A percentile compares a stretch with the other conserved stretches of the same genome.
phyloP scores from a whole-genome alignment of 2,888 invertebrate species.

The Teinopalpus imperialis region DNA sequence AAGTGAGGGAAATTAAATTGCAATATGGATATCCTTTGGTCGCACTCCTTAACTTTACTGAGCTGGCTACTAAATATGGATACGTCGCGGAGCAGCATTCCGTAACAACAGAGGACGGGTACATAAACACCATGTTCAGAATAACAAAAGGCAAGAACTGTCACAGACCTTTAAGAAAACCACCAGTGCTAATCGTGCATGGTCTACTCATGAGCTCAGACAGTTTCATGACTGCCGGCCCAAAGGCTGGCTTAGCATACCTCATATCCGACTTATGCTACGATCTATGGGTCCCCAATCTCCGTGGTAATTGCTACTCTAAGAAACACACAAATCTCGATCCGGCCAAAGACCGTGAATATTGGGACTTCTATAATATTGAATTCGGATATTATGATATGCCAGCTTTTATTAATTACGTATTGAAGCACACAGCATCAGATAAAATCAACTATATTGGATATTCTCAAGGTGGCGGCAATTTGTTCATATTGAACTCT shows the following conservation, averaged over 20 bases:
- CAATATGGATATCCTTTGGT: background rate
- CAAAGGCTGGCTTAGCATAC: conserved; percentile 42
- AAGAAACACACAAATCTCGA: conserved; percentile 69
- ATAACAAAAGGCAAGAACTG: conserved; percentile 25
- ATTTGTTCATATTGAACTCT: conserved; percentile 83
- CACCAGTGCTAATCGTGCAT: conserved; percentile 59
- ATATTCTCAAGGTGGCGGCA: conserved; percentile 53
- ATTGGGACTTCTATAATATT: conserved; percentile 82
- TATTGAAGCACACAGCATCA: conserved; percentile 45
- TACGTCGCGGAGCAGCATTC: conserved; percentile 51
- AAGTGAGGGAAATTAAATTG: background rate
- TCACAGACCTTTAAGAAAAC: conserved; percentile 31
- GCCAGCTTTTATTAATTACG: conserved; percentile 80
- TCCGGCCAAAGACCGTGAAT: conserved; percentile 54
- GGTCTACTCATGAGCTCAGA: conserved; percentile 59
- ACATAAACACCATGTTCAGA: conserved; percentile 49
- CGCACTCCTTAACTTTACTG: conserved; percentile 45
- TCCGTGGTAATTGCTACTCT: conserved; percentile 70
- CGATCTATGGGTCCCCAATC: conserved; percentile 52
- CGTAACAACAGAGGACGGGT: conserved; percentile 58
- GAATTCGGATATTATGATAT: conserved; percentile 89
- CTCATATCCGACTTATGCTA: conserved; percentile 42
- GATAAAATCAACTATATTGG: conserved; percentile 80
- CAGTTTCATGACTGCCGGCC: conserved; percentile 58
- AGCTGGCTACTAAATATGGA: conserved; percentile 43